phyloP scores from a whole-genome alignment of 2,797 vertebrate genomes.

The Propithecus perrieri region DNA sequence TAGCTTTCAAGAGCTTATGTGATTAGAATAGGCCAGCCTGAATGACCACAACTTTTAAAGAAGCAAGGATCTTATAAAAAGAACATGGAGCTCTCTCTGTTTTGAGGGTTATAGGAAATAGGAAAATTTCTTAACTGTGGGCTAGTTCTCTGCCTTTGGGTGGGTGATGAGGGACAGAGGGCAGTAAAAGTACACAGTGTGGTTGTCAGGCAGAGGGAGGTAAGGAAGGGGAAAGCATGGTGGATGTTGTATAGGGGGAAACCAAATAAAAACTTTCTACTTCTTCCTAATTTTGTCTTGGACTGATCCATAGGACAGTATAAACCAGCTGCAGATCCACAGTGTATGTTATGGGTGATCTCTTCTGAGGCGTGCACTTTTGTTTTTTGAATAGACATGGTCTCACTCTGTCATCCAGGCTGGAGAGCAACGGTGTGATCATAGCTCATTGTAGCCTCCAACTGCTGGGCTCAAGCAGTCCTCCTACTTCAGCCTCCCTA shows the following conservation, averaged over 20 bases:
- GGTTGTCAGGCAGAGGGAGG: background rate
- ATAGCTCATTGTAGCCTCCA: background rate
- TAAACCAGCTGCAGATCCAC: background rate
- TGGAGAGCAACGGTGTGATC: background rate
- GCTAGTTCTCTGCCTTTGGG: background rate
- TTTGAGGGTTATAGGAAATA: background rate
- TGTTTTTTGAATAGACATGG: background rate
- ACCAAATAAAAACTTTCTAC: background rate
- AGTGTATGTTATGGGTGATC: background rate
- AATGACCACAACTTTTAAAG: background rate
- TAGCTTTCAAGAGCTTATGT: background rate
- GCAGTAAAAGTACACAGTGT: background rate
- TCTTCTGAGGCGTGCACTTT: background rate
- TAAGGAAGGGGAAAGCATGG: background rate
- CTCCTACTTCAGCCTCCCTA: background rate
- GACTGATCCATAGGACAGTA: background rate
- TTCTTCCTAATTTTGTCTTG: constrained; percentile 9
- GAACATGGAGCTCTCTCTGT: background rate
- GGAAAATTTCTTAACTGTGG: background rate
- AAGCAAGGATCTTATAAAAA: background rate
- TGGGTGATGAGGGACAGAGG: background rate
- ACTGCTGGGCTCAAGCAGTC: background rate
- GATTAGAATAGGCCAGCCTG: background rate
- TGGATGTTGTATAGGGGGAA: background rate
- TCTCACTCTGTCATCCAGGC: background rate